Conservation (phyloP, 2,888 invertebrate genomes). For the Elysia crispata region DNA sequence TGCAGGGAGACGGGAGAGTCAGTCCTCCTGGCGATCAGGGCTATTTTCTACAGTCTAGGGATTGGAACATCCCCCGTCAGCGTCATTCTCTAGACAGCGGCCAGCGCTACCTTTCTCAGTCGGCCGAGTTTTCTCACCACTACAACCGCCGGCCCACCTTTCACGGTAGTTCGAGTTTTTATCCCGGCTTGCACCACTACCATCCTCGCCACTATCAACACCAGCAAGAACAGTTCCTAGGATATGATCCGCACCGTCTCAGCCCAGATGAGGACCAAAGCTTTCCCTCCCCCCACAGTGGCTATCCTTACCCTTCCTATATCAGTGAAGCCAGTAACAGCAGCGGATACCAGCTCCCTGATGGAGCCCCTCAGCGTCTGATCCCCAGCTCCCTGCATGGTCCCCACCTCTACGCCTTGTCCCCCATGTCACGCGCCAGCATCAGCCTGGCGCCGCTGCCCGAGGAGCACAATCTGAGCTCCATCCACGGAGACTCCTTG, state of each 20-base stretch:
- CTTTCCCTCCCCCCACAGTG: not conserved
- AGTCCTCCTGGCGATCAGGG: not conserved
- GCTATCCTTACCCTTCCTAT: not conserved
- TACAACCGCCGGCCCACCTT: not conserved
- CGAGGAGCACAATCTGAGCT: conserved; percentile 24
- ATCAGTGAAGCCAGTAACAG: conserved; percentile 14
- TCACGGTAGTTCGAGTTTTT: not conserved
- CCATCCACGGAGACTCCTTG: not conserved
- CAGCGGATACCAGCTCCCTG: too few species aligned
- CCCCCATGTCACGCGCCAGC: conserved; percentile 46
- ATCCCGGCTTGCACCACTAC: not conserved
- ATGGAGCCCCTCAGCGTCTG: too few species aligned
- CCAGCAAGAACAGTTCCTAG: too few species aligned
- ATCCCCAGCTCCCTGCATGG: conserved; percentile 14
- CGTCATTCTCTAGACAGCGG: conserved; percentile 45
- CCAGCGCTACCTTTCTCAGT: conserved; percentile 39
- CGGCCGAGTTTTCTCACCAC: conserved; percentile 10
- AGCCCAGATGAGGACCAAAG: not conserved
- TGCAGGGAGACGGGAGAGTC: not conserved
- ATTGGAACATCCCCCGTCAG: conserved; percentile 43
- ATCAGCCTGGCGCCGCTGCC: conserved; percentile 44
- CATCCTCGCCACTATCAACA: not conserved
- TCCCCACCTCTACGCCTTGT: conserved; percentile 19
- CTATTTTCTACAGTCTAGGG: not conserved
- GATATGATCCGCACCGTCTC: too few species aligned